These are phyloP conservation scores for Brachionus rotundiformis DNA, from an alignment of 1,140 invertebrate species.

Conservation along the genomic window DNA sequence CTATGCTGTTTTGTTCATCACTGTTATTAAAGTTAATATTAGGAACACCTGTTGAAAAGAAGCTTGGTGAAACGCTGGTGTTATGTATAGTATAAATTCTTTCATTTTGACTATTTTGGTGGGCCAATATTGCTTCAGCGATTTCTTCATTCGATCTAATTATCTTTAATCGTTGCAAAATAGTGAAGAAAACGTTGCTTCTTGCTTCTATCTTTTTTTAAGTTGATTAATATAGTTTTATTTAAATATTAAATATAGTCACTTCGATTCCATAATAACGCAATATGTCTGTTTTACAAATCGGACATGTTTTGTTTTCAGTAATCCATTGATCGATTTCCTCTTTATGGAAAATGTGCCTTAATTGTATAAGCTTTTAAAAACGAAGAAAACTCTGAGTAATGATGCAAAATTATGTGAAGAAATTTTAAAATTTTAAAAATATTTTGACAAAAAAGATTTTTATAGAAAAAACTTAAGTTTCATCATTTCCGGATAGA, in stretches of 20 bases:
- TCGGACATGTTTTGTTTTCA: constrained; percentile 88
- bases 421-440: no score
- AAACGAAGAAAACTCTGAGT: not conserved
- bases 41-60: not conserved
- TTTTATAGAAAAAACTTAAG: no score
- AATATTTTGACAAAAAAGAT: no score
- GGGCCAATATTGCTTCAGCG: constrained; percentile 8
- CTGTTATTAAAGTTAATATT: not conserved
- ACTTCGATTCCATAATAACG: constrained; percentile 75
- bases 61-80: not conserved
- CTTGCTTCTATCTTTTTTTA: not conserved
- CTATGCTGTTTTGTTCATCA: not conserved
- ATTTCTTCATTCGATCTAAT: not conserved
- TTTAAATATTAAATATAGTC: no score
- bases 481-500: no score
- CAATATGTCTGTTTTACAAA: constrained; percentile 92
- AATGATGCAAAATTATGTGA: no score
- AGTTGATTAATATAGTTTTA: no score
- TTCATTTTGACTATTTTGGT: constrained; percentile 5
- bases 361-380: constrained; percentile 59
- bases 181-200: not conserved
- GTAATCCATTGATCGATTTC: constrained; percentile 92
- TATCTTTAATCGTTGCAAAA: constrained; percentile 6
- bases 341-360: constrained; percentile 86
- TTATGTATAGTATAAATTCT: not conserved